These are phyloP conservation scores for Pinna nobilis DNA, from an alignment of 1,140 invertebrate species.

Conservation along the genomic window DNA sequence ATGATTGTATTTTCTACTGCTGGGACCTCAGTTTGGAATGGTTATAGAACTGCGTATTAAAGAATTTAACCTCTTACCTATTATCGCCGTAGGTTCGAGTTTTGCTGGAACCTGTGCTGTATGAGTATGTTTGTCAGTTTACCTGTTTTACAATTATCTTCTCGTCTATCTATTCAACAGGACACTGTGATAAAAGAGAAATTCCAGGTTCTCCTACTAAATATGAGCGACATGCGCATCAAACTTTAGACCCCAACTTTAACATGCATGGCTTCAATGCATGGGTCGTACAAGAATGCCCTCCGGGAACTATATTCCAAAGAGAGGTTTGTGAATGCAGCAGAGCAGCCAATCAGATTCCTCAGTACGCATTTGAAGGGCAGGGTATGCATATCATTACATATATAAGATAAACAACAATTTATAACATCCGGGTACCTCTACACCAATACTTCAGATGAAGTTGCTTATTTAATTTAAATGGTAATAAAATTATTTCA, in stretches of 20 bases:
- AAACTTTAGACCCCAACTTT: neutral
- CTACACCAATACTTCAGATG: too few species aligned
- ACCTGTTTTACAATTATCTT: too few species aligned
- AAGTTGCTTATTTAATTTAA: too few species aligned
- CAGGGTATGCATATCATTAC: neutral
- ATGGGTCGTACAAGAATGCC: slow-evolving; percentile 36
- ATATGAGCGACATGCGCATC: slow-evolving; percentile 25
- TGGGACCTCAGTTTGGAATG: too few species aligned
- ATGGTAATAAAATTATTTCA: too few species aligned
- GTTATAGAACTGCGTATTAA: too few species aligned
- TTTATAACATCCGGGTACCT: too few species aligned
- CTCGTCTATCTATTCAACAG: slow-evolving; percentile 5
- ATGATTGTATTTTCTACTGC: too few species aligned
- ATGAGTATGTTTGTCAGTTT: too few species aligned
- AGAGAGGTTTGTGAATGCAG: slow-evolving; percentile 36
- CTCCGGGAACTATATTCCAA: slow-evolving; percentile 22
- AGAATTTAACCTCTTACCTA: too few species aligned
- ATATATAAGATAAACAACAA: neutral
- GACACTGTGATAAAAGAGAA: slow-evolving; percentile 32
- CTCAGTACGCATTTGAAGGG: neutral
- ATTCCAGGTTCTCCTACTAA: neutral
- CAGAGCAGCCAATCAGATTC: neutral
- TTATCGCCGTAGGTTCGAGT: too few species aligned
- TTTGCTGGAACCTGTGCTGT: too few species aligned
- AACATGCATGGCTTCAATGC: neutral